These are phyloP conservation scores for Caenorhabditis sp. DNA, from an alignment of 2,888 invertebrate genomes.

Conservation along the genomic window DNA sequence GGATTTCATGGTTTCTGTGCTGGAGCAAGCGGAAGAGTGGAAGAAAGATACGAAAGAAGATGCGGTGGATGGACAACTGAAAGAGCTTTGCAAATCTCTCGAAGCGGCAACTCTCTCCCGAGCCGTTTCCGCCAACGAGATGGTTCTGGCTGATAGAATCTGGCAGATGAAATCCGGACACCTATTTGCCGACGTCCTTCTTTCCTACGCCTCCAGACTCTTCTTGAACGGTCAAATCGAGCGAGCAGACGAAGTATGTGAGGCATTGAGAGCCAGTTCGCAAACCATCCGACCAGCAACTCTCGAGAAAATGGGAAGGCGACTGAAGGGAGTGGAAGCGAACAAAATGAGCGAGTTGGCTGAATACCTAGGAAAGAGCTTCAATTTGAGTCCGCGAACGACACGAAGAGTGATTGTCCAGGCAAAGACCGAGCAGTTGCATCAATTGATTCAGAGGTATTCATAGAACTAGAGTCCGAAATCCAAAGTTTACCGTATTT, in stretches of 20 bases:
- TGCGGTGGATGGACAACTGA: not conserved
- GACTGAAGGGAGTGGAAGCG: constrained; percentile 44
- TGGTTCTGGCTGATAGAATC: constrained; percentile 58
- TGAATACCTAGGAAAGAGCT: constrained; percentile 48
- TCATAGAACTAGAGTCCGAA: not conserved
- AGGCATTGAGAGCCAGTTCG: constrained; percentile 44
- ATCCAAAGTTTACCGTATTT: too few relatives aligned
- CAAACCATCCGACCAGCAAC: constrained; percentile 50
- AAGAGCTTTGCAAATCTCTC: constrained; percentile 12
- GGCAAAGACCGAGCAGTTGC: constrained; percentile 48
- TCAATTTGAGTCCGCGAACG: constrained; percentile 33
- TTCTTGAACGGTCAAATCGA: constrained; percentile 48
- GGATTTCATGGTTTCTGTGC: constrained; percentile 26
- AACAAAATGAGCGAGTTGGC: constrained; percentile 49
- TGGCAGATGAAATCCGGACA: constrained; percentile 56
- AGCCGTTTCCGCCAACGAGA: constrained; percentile 35
- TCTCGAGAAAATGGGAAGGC: constrained; percentile 56
- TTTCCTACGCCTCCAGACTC: constrained; percentile 55
- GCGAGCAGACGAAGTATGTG: constrained; percentile 62
- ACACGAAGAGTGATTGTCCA: constrained; percentile 52
- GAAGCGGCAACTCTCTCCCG: constrained; percentile 28
- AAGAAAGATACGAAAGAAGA: constrained; percentile 13
- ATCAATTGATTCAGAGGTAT: constrained; percentile 44
- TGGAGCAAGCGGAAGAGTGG: constrained; percentile 53
- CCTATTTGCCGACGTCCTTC: constrained; percentile 39